Evolutionary conservation across 2,888 invertebrate species (phyloP).

Genomic region (Mesorhabditis spiculigera): DNA sequence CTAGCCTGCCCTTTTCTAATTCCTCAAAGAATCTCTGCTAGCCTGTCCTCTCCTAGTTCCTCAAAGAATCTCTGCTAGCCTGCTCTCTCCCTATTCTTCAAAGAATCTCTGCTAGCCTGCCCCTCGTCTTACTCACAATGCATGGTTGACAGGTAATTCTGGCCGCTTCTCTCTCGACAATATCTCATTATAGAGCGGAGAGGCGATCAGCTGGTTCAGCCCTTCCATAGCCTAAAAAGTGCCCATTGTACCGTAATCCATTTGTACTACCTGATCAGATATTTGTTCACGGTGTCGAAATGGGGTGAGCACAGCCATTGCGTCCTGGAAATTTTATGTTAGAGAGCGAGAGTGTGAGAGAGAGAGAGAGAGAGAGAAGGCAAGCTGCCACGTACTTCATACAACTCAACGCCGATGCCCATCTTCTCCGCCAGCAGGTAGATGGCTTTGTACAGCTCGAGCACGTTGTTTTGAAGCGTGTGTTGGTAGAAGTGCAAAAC

Average conservation of each 20-base stretch:
- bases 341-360: neutral
- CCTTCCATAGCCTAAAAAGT: neutral
- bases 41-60: too few species aligned
- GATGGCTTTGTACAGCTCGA: slow-evolving; percentile 7
- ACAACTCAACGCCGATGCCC: slow-evolving; percentile 11
- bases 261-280: slow-evolving; percentile 29
- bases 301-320: neutral
- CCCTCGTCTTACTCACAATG: neutral
- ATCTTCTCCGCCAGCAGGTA: slow-evolving; percentile 15
- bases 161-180: neutral
- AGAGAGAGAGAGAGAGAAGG: neutral
- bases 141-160: neutral
- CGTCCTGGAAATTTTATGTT: slow-evolving; percentile 15
- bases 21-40: too few species aligned
- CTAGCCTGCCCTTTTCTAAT: too few species aligned
- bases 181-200: neutral
- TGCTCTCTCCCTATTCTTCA: too few species aligned
- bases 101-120: too few species aligned
- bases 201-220: neutral
- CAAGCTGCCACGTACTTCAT: slow-evolving; percentile 11
- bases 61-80: too few species aligned
- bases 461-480: slow-evolving; percentile 4
- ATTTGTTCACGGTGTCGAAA: slow-evolving; percentile 12
- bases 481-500: slow-evolving; percentile 1
- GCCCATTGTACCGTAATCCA: neutral